Conservation (phyloP, 2,888 invertebrate genomes). For the Ligdia adustata region DNA sequence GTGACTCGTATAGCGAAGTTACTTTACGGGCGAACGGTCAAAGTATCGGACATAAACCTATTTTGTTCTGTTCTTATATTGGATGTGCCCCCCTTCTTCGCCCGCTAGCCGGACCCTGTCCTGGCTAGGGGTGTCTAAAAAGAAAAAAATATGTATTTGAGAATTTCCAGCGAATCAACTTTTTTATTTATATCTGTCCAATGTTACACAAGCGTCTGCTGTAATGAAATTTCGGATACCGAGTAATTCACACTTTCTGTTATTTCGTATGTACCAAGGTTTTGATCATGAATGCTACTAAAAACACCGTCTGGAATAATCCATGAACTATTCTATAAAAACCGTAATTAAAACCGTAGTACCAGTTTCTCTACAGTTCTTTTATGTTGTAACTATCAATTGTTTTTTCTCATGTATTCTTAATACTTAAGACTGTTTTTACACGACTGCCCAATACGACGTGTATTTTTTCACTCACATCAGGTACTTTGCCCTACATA, state of each 20-base stretch:
- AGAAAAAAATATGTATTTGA: slow-evolving; percentile 24
- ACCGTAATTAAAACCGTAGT: too few species aligned
- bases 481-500: too few species aligned
- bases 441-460: too few species aligned
- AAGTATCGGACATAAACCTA: slow-evolving; percentile 84
- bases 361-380: too few species aligned
- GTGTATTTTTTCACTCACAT: too few species aligned
- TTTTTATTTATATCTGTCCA: slow-evolving; percentile 15
- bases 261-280: background rate
- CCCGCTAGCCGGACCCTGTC: slow-evolving; percentile 65
- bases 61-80: slow-evolving; percentile 84
- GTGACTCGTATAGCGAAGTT: slow-evolving; percentile 71
- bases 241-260: background rate
- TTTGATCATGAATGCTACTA: too few species aligned
- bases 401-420: too few species aligned
- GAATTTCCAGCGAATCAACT: slow-evolving; percentile 22
- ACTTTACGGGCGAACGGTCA: slow-evolving; percentile 82
- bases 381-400: too few species aligned
- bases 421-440: too few species aligned
- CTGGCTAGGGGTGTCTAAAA: slow-evolving; percentile 64
- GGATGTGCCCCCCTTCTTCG: slow-evolving; percentile 79
- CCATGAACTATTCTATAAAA: too few species aligned
- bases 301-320: too few species aligned
- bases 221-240: slow-evolving; percentile 13
- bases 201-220: background rate